Base-by-base conservation (phyloP, 2,797 vertebrate genomes). In the Masticophis lateralis region DNA sequence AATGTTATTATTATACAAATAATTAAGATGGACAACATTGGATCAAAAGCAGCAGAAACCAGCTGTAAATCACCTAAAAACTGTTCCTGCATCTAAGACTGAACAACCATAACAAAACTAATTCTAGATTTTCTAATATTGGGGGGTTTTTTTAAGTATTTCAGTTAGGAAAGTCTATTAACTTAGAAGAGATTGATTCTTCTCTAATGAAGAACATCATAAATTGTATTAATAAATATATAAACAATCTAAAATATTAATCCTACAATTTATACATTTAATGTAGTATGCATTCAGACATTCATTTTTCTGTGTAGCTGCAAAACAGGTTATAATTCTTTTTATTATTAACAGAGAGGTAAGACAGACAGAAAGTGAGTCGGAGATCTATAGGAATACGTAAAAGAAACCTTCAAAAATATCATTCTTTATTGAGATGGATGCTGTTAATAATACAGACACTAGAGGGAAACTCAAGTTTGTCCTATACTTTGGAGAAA, bases 401-500 rank as follows among this genome's bases (percentile, higher is more conserved):
- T 10, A 83, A 16, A 59, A 94, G 37, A 88, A 28, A 27, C 13
- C 51, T 56, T 55, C 5, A 14, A 25, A 88, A 88, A 16, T 1
- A 27, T 63, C 28, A 86, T 92, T 59, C 60, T 88, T 91, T 93
- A 61, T 0, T 0, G 94, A 89, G 3, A n/a, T 28, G 91, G n/a
- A 89, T 61, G 7, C 28, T 47, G 6, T 0, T 20, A 86, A 93
- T 90, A 95, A 74, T 13, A 89, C 47, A 74, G 87, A 86, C 56
- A 43, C 61, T 0, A 0, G 96, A 89, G 79, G 55, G 55, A 86
- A 79, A 92, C 51, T 92, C 27, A 88, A 86, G 92, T 93, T 32
- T 11, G 90, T 13, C 2, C 18, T 60, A 7, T 37, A 88, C 60
- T 88, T 90, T 87, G 91, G 89, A 95, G 92, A 88, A 66, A 22